phyloP scores from a whole-genome alignment of 2,113 vertebrate species.

The Motacilla tschutschensis region DNA sequence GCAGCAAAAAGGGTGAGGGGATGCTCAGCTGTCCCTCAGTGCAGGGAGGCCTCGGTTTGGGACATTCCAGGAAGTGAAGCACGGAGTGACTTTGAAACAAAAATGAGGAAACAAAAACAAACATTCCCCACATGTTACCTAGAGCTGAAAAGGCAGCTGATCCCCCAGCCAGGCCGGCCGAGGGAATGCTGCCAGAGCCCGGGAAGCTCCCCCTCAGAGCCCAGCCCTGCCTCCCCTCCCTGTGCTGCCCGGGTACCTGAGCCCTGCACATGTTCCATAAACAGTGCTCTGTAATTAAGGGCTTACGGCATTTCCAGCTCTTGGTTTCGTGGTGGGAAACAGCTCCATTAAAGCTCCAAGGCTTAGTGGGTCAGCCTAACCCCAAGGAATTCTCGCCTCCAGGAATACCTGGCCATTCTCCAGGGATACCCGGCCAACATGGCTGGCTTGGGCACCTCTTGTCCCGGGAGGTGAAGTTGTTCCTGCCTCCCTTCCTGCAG shows the following conservation, averaged over 20 bases:
- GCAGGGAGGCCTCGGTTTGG: accelerated
- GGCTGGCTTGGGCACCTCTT: accelerated
- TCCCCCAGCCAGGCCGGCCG: not conserved
- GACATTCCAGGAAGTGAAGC: not conserved
- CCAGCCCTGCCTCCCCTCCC: not conserved
- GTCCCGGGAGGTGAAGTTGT: accelerated
- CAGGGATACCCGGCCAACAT: accelerated
- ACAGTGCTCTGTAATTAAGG: not conserved
- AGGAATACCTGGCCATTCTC: not conserved
- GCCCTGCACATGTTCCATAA: not conserved
- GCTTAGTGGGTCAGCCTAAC: not conserved
- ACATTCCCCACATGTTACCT: accelerated
- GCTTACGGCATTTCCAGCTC: not conserved
- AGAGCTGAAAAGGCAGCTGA: not conserved
- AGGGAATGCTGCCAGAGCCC: not conserved
- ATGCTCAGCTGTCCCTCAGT: not conserved
- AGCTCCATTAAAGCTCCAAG: not conserved
- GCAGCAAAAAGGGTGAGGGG: not conserved
- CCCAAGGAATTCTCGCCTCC: not conserved
- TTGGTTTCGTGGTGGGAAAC: not conserved
- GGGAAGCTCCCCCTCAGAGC: not conserved
- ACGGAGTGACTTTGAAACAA: accelerated
- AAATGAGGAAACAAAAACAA: not conserved
- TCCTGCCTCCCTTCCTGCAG: not conserved
- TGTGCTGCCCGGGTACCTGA: not conserved